Conservation (phyloP, 2,113 vertebrate genomes). For the Pogona vitticeps region DNA sequence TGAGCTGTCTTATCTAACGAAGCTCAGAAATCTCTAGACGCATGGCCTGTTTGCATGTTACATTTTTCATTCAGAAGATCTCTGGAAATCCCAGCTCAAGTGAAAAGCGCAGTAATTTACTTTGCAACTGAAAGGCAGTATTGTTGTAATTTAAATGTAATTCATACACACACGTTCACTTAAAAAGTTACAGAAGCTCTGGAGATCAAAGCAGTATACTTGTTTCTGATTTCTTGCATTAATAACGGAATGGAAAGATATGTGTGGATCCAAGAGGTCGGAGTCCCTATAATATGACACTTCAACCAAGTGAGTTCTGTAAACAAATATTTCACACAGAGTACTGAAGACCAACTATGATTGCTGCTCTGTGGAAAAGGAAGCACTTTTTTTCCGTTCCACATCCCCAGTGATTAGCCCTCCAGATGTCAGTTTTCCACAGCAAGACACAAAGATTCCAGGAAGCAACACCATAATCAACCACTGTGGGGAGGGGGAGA, state of each 20-base stretch:
- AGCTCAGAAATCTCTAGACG: conserved; percentile 29
- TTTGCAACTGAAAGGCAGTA: conserved; percentile 31
- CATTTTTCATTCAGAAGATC: conserved; percentile 47
- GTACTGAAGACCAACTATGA: conserved; percentile 51
- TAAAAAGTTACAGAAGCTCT: conserved; percentile 13
- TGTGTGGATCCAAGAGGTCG: conserved; percentile 7
- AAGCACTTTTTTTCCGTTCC: conserved; percentile 14
- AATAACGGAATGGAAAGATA: conserved; percentile 16
- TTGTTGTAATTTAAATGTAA: neutral
- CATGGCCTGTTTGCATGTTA: conserved; percentile 27
- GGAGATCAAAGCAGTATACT: conserved; percentile 2
- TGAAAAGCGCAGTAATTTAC: conserved; percentile 56
- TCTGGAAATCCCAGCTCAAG: conserved; percentile 57
- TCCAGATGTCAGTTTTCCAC: conserved; percentile 59
- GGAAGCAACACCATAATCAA: conserved; percentile 25
- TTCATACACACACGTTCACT: neutral
- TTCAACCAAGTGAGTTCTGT: conserved; percentile 42
- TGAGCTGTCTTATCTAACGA: conserved; percentile 6
- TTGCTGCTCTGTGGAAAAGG: conserved; percentile 45
- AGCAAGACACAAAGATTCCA: conserved; percentile 46
- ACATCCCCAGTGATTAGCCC: conserved; percentile 56
- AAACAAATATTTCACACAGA: conserved; percentile 47
- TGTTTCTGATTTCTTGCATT: conserved; percentile 16
- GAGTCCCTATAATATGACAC: conserved; percentile 37
- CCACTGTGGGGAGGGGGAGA: conserved; percentile 54